Conservation (phyloP, 1,140 invertebrate genomes). For the Coelopa frigida region DNA sequence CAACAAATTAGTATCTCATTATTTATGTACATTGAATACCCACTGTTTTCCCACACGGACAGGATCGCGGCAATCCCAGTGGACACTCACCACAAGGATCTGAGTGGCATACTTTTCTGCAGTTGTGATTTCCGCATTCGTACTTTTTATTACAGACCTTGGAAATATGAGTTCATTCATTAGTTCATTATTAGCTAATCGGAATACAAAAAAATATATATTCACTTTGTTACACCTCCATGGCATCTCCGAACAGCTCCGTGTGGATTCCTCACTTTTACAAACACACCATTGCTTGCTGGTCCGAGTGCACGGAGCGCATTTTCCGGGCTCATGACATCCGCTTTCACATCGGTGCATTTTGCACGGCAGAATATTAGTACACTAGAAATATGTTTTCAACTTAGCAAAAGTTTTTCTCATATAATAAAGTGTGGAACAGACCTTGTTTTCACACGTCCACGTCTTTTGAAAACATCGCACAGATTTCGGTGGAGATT, state of each 20-base stretch:
- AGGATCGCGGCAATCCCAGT: conserved; percentile 55
- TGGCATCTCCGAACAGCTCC: conserved; percentile 59
- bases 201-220: background rate
- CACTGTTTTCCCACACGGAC: conserved; percentile 69
- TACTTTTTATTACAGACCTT: conserved; percentile 65
- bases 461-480: conserved; percentile 73
- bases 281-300: conserved; percentile 68
- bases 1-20: background rate
- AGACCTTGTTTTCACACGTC: conserved; percentile 61
- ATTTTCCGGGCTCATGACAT: conserved; percentile 60
- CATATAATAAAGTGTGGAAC: background rate
- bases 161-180: no score
- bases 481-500: conserved; percentile 52
- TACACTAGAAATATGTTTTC: conserved; percentile 48
- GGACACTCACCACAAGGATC: conserved; percentile 66
- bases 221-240: conserved; percentile 67
- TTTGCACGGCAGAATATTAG: conserved; percentile 58
- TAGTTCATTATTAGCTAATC: no score
- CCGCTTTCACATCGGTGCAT: conserved; percentile 57
- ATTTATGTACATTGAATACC: background rate
- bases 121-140: conserved; percentile 72
- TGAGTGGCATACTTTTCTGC: conserved; percentile 69
- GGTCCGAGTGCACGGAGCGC: conserved; percentile 63
- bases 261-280: conserved; percentile 49
- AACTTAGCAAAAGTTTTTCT: background rate